phyloP scores from a whole-genome alignment of 2,797 vertebrate species.

The Masticophis lateralis region DNA sequence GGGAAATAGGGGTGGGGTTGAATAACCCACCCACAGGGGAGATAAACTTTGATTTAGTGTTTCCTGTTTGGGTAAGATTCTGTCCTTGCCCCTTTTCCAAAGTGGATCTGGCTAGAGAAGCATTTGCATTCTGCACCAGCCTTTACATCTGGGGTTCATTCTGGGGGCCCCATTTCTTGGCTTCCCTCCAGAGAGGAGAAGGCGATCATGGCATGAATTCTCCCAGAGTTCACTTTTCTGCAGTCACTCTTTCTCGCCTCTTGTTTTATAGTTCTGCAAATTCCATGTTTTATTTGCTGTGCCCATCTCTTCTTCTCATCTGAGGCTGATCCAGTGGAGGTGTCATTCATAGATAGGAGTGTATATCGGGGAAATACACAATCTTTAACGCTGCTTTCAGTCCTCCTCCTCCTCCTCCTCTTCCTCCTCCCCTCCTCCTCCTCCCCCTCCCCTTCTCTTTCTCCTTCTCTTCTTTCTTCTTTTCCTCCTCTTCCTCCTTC shows the following conservation, averaged over 20 bases:
- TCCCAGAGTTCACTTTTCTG: neutral
- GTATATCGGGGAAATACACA: neutral
- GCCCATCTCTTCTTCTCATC: neutral
- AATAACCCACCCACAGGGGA: neutral
- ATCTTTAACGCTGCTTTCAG: neutral
- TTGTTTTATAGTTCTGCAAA: neutral
- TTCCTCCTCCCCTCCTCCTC: neutral
- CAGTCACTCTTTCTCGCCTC: neutral
- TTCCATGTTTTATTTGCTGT: neutral
- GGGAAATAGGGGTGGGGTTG: neutral
- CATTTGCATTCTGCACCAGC: neutral
- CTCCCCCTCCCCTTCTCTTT: neutral
- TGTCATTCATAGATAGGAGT: neutral
- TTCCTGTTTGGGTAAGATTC: conserved; percentile 44
- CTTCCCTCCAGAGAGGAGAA: neutral
- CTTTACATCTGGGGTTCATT: neutral
- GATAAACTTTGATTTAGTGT: conserved; percentile 45
- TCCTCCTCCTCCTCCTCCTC: neutral
- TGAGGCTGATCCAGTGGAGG: neutral
- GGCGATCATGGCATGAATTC: neutral
- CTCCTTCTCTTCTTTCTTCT: no score
- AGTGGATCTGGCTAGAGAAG: neutral
- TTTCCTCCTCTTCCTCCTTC: no score
- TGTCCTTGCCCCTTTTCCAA: neutral
- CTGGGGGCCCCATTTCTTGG: neutral